Base-by-base conservation (phyloP, 2,797 vertebrate species). In the Anguilla megastoma region DNA sequence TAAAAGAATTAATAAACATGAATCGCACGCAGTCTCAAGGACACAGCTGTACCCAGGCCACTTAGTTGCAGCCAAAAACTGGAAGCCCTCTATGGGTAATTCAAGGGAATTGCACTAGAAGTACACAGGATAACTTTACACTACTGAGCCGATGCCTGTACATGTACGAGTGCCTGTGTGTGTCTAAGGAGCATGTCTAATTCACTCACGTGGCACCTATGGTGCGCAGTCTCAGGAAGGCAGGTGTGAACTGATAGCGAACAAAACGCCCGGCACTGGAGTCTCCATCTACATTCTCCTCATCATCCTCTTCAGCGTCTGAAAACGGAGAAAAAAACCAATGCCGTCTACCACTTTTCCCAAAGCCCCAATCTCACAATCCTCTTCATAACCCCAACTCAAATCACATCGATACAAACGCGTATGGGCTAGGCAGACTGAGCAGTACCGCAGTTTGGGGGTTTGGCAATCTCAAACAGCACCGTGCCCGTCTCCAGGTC, bases 401-500 rank as follows among this genome's bases (percentile, higher is more conserved):
- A 18, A 18, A 6, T 30, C 69, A 74, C 69, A 74, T 24, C 3
- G 24, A 74, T 14, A 36, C 74, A 41, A 41, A 36, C 3, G 9
- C 3, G 33, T 41, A 14, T 33, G 30, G n/a, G 12, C 18, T 10
- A 56, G 27, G 54, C 36, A 52, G 16, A 83, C 48, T 63, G 63
- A 84, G 45, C 4, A 60, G 50, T 91, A 99, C 98, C 96, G 89
- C 95, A 95, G 90, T 95, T 93, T 36, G 97, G 97, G 0, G 99
- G 99, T 91, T 99, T 99, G 92, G 98, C 98, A n/a, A 99, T 99
- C 95, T 99, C 99, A 94, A 99, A 99, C 16, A 99, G 96, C 85
- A 99, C 98, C 0, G 97, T 98, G 86, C 98, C 97, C 0, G 98
- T 98, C 94, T 99, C 99, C 90, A 99, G 95, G 92, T 99, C 99